Base-by-base conservation (phyloP, 2,797 vertebrate species). In the Fistularia tabacaria region DNA sequence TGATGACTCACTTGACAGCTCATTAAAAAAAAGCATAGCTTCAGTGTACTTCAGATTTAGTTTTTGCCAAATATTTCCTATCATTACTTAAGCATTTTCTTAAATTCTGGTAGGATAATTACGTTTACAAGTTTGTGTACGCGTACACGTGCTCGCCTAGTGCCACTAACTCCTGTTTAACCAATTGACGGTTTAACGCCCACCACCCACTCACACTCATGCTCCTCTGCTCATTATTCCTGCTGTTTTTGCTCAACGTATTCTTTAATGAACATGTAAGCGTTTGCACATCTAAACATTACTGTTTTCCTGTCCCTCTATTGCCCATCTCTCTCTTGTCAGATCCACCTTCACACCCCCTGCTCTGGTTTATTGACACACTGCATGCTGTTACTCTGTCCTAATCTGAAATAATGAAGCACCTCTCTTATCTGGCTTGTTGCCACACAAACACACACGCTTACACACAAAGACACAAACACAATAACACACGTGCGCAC, bases 391-490 rank as follows among this genome's bases (percentile, higher is more conserved):
- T 42, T 65, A 42, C 55, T 74, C 36, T 7, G 70, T 56, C 15
- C 62, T 82, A 76, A 83, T 82, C 65, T 76, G 51, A 68, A 72
- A 65, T 81, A 82, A 86, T 69, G 61, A 82, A 80, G 66, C 70
- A 62, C 67, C 68, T 82, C 64, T 80, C 74, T 67, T 76, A 69
- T 80, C 60, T 69, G 46, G 53, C 59, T 62, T 60, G 62, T 54
- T 73, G 53, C 67, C 63, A 53, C 7, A 1, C 66, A 25, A 48
- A 53, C 42, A 38, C 51, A 45, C 48, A 44, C 41, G 63, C 52
- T 52, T 47, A 53, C 48, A 48, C 11, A 60, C 51, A 52, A 40
- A 59, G 50, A 49, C 44, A 57, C 42, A 50, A 8, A 49, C 50
- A 8, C n/a, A 40, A 14, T 8, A 42, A 50, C 43, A 46, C 62